A percentile compares a stretch with the other conserved stretches of the same genome.
These are phyloP conservation scores for Zele albiditarsus DNA, from an alignment of 2,888 invertebrate species.

Conservation along the genomic window DNA sequence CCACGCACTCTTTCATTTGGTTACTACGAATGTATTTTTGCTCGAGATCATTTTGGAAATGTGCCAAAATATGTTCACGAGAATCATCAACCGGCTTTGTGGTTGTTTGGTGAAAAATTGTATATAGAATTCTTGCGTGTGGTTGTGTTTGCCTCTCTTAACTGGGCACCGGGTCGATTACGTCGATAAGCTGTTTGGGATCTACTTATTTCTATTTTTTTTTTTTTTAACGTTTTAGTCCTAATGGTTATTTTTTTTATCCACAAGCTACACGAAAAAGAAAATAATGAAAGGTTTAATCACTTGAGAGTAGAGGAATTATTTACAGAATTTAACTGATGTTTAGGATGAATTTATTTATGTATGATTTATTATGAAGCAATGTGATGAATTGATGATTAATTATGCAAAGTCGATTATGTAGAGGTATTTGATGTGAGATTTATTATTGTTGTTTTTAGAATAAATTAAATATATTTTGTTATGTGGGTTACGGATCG, in stretches of 20 bases:
- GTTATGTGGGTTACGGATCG: too few relatives aligned
- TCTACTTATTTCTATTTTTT: not conserved
- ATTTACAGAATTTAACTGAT: not conserved
- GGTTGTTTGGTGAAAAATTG: slow-evolving; percentile 3
- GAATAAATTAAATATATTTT: too few relatives aligned
- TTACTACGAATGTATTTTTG: slow-evolving; percentile 26
- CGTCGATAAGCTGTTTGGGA: slow-evolving; percentile 6
- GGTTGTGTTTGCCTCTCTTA: not conserved
- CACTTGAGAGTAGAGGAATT: not conserved
- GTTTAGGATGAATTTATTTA: too few relatives aligned
- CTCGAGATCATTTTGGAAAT: slow-evolving; percentile 21
- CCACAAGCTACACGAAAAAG: too few relatives aligned
- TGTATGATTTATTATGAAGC: too few relatives aligned
- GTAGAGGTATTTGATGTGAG: not conserved
- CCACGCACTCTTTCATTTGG: slow-evolving; percentile 34
- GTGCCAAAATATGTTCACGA: slow-evolving; percentile 22
- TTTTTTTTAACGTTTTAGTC: not conserved
- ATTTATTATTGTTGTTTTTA: too few relatives aligned
- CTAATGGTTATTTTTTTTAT: not conserved
- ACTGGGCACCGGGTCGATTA: slow-evolving; percentile 4
- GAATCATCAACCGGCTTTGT: not conserved
- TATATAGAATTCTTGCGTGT: not conserved
- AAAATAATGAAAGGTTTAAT: too few relatives aligned
- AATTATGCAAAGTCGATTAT: not conserved
- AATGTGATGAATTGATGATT: too few relatives aligned